These are phyloP conservation scores for Columba janthina DNA, from an alignment of 2,113 vertebrate species.

Conservation along the genomic window DNA sequence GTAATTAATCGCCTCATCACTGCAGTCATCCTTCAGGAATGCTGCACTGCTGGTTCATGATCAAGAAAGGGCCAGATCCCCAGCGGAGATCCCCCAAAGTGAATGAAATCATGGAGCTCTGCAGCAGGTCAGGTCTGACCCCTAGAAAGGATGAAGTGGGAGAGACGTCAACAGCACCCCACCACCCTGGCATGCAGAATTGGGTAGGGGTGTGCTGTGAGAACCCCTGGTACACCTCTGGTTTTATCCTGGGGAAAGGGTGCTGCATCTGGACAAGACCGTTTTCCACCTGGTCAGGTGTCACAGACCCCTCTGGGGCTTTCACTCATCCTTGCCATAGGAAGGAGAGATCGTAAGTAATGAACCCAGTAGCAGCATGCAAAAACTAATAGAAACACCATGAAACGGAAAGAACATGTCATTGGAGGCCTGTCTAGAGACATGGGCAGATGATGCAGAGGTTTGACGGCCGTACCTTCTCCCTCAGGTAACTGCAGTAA, in stretches of 20 bases:
- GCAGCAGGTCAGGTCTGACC: neutral
- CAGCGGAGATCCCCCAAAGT: neutral
- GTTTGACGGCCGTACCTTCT: neutral
- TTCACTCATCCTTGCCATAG: neutral
- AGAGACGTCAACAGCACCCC: fast-evolving
- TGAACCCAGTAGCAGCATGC: fast-evolving
- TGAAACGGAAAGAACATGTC: neutral
- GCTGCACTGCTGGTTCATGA: slow-evolving; percentile 4
- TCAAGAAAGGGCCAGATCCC: neutral
- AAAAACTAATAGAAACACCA: neutral
- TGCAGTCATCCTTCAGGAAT: slow-evolving; percentile 61
- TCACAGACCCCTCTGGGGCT: neutral
- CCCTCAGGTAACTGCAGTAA: fast-evolving
- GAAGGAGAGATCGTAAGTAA: neutral
- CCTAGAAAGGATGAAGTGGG: neutral
- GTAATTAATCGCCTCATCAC: slow-evolving; percentile 67
- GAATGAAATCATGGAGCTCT: neutral
- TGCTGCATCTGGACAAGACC: neutral
- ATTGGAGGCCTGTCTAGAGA: neutral
- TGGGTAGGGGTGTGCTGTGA: fast-evolving
- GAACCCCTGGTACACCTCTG: fast-evolving
- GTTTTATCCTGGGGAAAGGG: neutral
- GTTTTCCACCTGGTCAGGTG: fast-evolving
- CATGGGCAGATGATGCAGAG: fast-evolving
- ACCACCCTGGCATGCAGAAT: fast-evolving